Evolutionary conservation across 1,140 invertebrate genomes (phyloP).

Genomic region (Helicoverpa zea): DNA sequence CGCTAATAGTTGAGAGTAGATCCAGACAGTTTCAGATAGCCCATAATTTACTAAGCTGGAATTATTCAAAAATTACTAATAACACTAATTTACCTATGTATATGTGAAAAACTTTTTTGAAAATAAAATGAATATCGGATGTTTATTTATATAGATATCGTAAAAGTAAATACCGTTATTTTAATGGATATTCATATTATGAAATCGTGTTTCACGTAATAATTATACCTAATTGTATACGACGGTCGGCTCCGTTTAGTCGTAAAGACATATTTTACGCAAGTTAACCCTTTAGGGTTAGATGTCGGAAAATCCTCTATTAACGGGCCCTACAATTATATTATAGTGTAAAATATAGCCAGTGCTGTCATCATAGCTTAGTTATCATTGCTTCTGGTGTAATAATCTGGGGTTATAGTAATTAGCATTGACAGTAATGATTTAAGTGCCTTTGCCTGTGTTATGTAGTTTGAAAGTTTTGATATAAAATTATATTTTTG

Average conservation of each 20-base stretch:
- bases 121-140: no score
- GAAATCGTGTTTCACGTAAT: conserved; percentile 12
- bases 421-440: not conserved
- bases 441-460: not conserved
- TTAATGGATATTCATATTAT: not conserved
- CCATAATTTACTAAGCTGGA: no score
- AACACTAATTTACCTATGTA: no score
- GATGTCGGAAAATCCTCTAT: conserved; percentile 30
- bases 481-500: no score
- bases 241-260: not conserved
- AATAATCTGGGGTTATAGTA: not conserved
- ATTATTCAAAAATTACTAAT: no score
- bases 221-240: conserved; percentile 6
- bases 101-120: no score
- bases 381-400: not conserved
- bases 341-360: conserved; percentile 25
- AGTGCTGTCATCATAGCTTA: not conserved
- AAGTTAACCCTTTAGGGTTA: conserved; percentile 10
- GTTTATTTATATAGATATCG: no score
- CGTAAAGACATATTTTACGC: conserved; percentile 36
- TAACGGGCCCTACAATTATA: conserved; percentile 27
- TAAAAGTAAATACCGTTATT: no score
- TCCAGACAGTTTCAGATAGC: no score
- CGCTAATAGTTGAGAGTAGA: no score
- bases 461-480: no score